phyloP scores from a whole-genome alignment of 2,113 vertebrate species.

The Cryptotis parvus region DNA sequence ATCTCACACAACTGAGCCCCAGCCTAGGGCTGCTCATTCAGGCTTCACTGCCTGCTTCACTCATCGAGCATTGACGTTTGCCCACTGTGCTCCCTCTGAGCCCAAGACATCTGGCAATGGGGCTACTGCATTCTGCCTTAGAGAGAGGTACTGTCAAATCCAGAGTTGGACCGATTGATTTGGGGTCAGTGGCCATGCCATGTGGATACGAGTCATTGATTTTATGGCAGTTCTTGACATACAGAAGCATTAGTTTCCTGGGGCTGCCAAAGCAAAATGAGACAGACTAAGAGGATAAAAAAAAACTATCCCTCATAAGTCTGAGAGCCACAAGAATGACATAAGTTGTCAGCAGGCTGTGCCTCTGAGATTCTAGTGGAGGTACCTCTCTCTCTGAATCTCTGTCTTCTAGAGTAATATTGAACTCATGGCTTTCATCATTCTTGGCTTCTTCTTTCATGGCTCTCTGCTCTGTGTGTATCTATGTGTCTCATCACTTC shows the following conservation, averaged over 20 bases:
- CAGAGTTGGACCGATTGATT: not conserved
- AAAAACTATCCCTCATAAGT: not conserved
- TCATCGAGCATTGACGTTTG: not conserved
- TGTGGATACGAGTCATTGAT: not conserved
- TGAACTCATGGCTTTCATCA: not conserved
- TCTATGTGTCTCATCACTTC: not conserved
- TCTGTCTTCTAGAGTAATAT: not conserved
- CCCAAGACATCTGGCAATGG: not conserved
- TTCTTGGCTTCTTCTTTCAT: accelerated
- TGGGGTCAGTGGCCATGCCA: not conserved
- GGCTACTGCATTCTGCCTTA: not conserved
- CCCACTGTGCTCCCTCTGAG: not conserved
- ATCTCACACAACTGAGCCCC: no score
- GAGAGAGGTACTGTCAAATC: not conserved
- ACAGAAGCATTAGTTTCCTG: not conserved
- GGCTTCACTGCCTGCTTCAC: not conserved
- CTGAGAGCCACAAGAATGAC: not conserved
- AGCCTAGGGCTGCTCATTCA: not conserved
- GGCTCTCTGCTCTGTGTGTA: not conserved
- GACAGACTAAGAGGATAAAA: not conserved
- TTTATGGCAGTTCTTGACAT: not conserved
- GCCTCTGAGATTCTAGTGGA: not conserved
- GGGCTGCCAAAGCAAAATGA: not conserved
- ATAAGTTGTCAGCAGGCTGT: not conserved
- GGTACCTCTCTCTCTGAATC: not conserved